These are phyloP conservation scores for Diprion similis DNA, from an alignment of 1,140 invertebrate genomes.

Conservation along the genomic window DNA sequence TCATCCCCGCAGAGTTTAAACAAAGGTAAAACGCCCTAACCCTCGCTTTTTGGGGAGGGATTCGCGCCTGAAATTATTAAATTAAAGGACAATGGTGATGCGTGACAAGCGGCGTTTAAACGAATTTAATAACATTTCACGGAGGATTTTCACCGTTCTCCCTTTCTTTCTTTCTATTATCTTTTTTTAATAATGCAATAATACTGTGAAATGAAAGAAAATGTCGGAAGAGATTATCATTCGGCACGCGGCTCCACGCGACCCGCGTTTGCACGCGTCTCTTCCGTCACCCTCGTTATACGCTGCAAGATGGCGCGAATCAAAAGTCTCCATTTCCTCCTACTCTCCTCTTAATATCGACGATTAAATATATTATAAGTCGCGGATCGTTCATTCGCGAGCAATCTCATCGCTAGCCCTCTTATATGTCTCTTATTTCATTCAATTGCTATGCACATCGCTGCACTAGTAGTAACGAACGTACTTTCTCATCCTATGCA, in stretches of 20 bases:
- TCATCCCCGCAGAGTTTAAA: not conserved
- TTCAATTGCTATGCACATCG: too few relatives aligned
- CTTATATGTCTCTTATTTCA: not conserved
- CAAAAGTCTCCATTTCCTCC: not conserved
- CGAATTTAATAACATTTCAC: constrained; percentile 60
- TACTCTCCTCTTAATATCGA: not conserved
- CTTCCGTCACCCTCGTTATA: not conserved
- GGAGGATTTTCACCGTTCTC: constrained; percentile 24
- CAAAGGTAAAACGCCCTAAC: not conserved
- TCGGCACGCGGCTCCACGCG: constrained; percentile 41
- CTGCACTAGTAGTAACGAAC: too few relatives aligned
- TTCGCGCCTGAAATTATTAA: constrained; percentile 60
- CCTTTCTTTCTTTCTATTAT: not conserved
- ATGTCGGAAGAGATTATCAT: constrained; percentile 56
- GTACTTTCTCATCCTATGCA: too few relatives aligned
- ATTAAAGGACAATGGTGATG: constrained; percentile 51
- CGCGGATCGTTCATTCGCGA: not conserved
- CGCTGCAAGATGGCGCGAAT: constrained; percentile 9
- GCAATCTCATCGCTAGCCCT: not conserved
- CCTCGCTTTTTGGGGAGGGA: not conserved
- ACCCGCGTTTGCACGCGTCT: not conserved
- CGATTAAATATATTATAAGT: not conserved
- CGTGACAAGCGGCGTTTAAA: constrained; percentile 52
- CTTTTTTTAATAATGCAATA: constrained; percentile 63
- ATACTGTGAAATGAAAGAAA: constrained; percentile 60